Percentiles rank a stretch among this genome's conserved stretches.
phyloP scores from a whole-genome alignment of 35 echinoderm and acorn worm species.

The Nesometra sesokonis region DNA sequence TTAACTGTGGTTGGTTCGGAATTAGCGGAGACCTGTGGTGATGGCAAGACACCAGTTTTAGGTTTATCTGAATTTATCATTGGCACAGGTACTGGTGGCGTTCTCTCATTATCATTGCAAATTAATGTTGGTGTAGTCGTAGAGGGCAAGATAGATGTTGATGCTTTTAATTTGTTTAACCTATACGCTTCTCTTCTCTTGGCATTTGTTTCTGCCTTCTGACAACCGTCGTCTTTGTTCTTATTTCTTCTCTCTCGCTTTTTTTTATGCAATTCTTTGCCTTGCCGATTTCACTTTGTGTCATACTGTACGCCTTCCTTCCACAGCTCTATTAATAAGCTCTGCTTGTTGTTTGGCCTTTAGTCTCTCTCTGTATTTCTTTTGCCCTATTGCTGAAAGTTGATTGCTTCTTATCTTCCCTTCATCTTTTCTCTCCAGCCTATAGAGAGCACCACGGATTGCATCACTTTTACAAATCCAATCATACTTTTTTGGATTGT shows the following conservation, averaged over 20 bases:
- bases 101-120: no score
- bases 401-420: constrained; percentile 2
- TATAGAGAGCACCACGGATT: not conserved
- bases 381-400: constrained; percentile 7
- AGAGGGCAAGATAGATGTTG: constrained; percentile 2
- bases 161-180: not conserved
- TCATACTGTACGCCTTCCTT: not conserved
- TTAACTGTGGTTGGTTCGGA: not conserved
- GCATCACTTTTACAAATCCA: not conserved
- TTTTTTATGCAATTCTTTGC: not conserved
- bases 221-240: constrained; percentile 7
- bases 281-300: constrained; percentile 4
- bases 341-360: no score
- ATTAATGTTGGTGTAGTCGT: no score
- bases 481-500: no score
- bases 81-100: constrained; percentile 6
- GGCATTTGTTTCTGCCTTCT: constrained; percentile 12
- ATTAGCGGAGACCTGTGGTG: not conserved
- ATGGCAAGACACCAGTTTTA: not conserved
- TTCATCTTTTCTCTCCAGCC: not conserved
- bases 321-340: not conserved
- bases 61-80: not conserved
- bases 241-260: not conserved
- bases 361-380: not conserved
- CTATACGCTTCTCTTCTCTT: not conserved